Percentiles rank a stretch among this genome's conserved stretches.
These are phyloP conservation scores for Oryzias sinensis DNA, from an alignment of 2,797 vertebrate genomes.

Conservation along the genomic window DNA sequence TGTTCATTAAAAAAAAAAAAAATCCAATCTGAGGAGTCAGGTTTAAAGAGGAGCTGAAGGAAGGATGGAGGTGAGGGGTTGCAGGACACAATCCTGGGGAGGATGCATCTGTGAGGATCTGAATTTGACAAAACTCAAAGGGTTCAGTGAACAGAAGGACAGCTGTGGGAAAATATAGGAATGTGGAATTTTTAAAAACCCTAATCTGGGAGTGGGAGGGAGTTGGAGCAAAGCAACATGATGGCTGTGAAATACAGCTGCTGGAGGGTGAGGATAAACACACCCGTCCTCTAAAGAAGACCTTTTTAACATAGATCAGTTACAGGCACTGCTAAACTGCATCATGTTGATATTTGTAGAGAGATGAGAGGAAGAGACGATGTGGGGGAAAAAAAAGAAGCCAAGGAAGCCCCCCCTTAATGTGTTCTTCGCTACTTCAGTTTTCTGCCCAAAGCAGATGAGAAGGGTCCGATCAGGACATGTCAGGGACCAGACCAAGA, in stretches of 20 bases:
- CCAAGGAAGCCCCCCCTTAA: not conserved
- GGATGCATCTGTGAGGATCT: slow-evolving; percentile 19
- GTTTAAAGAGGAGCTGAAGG: slow-evolving; percentile 8
- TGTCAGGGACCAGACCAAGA: slow-evolving; percentile 37
- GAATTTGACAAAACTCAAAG: slow-evolving; percentile 10
- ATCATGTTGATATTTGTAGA: slow-evolving; percentile 5
- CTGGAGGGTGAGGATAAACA: slow-evolving; percentile 79
- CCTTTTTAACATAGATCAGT: slow-evolving; percentile 26
- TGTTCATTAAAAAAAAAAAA: slow-evolving; percentile 15
- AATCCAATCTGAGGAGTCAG: slow-evolving; percentile 6
- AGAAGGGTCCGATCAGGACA: slow-evolving; percentile 1
- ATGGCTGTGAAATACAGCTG: slow-evolving; percentile 81
- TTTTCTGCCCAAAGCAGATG: slow-evolving; percentile 35
- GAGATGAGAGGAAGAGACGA: slow-evolving; percentile 14
- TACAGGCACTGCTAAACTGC: slow-evolving; percentile 9
- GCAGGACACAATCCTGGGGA: not conserved
- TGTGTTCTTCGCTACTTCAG: slow-evolving; percentile 6
- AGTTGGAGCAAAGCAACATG: slow-evolving; percentile 66
- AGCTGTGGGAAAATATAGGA: slow-evolving; percentile 11
- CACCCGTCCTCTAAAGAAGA: slow-evolving; percentile 55
- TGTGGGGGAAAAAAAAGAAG: slow-evolving; percentile 10
- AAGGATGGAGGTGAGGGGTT: slow-evolving; percentile 8
- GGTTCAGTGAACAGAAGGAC: not conserved
- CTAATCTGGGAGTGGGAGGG: slow-evolving; percentile 15
- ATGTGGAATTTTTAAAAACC: slow-evolving; percentile 6